These are phyloP conservation scores for Lanistes nyassanus DNA, from an alignment of 1,140 invertebrate species.

Conservation along the genomic window DNA sequence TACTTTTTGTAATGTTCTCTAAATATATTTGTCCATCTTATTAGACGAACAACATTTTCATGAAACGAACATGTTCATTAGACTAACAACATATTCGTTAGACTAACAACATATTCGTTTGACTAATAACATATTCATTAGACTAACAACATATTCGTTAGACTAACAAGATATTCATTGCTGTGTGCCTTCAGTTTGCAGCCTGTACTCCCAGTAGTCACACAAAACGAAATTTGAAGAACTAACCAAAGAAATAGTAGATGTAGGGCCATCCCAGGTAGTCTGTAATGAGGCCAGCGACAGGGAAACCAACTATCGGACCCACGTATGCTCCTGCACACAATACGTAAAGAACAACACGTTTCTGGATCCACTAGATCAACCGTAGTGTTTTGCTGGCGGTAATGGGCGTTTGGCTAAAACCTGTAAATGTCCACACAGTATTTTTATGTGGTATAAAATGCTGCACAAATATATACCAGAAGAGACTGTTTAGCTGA, in stretches of 20 bases:
- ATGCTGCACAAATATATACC: too few species aligned
- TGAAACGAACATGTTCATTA: too few species aligned
- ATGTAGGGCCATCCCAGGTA: slow-evolving; percentile 4
- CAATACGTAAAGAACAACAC: neutral
- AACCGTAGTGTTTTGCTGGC: too few species aligned
- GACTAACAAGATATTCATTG: too few species aligned
- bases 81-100: neutral
- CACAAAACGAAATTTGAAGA: too few species aligned
- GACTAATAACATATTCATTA: neutral
- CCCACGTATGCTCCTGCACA: slow-evolving; percentile 59
- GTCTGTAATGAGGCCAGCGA: slow-evolving; percentile 55
- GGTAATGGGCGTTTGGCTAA: neutral
- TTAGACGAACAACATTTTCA: too few species aligned
- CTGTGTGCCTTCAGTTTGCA: too few species aligned
- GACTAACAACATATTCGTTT: neutral
- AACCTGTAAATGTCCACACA: neutral
- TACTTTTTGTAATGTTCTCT: too few species aligned
- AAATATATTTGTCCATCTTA: too few species aligned
- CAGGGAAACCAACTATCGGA: slow-evolving; percentile 55
- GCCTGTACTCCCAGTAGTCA: too few species aligned
- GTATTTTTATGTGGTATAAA: too few species aligned
- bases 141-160: neutral
- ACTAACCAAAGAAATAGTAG: slow-evolving; percentile 17
- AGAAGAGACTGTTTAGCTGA: too few species aligned
- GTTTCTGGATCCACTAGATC: neutral